Percentiles rank a stretch among this genome's conserved stretches.
These are phyloP conservation scores for Parauchenoglanis ngamensis DNA, from an alignment of 2,797 vertebrate species.

Conservation along the genomic window DNA sequence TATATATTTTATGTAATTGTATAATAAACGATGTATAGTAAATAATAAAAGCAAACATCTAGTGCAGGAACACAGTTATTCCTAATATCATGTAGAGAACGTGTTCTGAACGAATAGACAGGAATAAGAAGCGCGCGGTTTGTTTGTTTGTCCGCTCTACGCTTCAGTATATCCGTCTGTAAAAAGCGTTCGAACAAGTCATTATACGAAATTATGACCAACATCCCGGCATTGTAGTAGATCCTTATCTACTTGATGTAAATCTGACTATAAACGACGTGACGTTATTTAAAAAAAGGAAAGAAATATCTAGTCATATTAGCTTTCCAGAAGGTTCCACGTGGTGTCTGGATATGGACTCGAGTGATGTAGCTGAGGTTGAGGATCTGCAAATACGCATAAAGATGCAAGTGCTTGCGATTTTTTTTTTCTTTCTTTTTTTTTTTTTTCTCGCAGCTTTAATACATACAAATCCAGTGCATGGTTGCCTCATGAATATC, in stretches of 20 bases:
- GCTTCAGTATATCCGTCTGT: neutral
- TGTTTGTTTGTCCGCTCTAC: neutral
- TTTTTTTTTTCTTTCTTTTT: too few species aligned
- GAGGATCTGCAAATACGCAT: too few species aligned
- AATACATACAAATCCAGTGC: neutral
- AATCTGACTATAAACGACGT: neutral
- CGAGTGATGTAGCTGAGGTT: neutral
- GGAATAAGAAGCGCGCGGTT: neutral
- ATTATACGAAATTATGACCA: too few species aligned
- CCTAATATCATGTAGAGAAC: neutral
- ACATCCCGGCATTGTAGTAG: neutral
- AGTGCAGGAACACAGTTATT: neutral
- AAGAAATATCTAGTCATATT: too few species aligned
- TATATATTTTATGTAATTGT: neutral
- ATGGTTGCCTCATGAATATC: conserved; percentile 33
- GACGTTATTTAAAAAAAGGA: too few species aligned
- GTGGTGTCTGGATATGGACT: neutral
- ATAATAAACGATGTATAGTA: neutral
- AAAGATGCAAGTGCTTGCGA: too few species aligned
- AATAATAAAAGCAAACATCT: neutral
- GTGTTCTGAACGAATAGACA: neutral
- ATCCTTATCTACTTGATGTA: neutral
- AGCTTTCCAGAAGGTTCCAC: neutral
- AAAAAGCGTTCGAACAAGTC: too few species aligned
- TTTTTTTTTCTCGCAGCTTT: neutral